phyloP scores from a whole-genome alignment of 1,140 invertebrate species.

The Rhopalosiphum maidis region DNA sequence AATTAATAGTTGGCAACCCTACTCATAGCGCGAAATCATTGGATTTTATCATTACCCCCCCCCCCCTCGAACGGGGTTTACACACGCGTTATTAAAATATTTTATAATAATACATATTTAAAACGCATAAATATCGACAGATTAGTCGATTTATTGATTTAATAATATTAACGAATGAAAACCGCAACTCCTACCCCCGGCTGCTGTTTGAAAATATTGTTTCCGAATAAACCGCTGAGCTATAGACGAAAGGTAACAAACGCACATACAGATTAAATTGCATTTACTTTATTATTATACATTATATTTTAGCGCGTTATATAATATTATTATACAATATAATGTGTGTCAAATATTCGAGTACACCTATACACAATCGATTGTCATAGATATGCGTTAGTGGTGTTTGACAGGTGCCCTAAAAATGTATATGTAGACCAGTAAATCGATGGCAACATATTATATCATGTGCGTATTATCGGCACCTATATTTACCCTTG shows the following conservation, averaged over 20 bases:
- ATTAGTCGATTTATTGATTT: too few species aligned
- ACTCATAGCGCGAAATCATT: too few species aligned
- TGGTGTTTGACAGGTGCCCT: not conserved
- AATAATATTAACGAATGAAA: too few species aligned
- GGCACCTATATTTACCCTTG: slow-evolving; percentile 44
- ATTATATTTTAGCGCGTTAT: not conserved
- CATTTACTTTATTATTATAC: not conserved
- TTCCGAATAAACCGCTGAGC: too few species aligned
- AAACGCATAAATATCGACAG: too few species aligned
- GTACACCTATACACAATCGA: not conserved
- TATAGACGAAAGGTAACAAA: too few species aligned
- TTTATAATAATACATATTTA: too few species aligned
- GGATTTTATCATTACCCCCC: not conserved
- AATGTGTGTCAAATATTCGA: not conserved
- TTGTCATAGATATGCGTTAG: not conserved
- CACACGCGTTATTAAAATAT: too few species aligned
- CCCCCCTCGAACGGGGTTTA: not conserved
- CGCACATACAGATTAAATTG: not conserved
- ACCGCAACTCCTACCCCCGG: too few species aligned
- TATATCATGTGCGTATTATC: too few species aligned
- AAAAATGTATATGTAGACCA: slow-evolving; percentile 38
- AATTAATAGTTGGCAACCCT: too few species aligned
- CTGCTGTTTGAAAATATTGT: too few species aligned
- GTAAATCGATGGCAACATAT: slow-evolving; percentile 19
- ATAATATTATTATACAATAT: not conserved